Base-by-base conservation (phyloP, 2,888 invertebrate genomes). In the Tanypteryx hageni region DNA sequence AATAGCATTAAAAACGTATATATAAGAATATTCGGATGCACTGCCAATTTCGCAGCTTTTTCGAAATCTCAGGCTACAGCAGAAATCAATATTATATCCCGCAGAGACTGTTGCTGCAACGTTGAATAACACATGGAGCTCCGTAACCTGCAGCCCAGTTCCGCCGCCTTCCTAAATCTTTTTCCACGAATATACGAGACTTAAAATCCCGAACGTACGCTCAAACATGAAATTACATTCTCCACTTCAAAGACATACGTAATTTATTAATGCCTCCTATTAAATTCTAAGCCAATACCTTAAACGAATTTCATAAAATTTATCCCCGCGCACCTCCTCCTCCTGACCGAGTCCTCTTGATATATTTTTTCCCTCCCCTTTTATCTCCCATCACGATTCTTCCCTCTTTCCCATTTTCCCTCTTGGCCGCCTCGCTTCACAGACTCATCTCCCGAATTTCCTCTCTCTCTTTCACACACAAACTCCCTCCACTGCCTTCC, bases 221-320 rank as follows among this genome's bases (percentile, higher is more conserved):
- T 64, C 64, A 44, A 44, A 64, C 31, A 13, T 68, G 68, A 89
- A 89, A 89, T 89, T 64, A 44, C 44, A 64, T 89, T 64, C 44
- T 31, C 68, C 44, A 64, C 89, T 89, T 89, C 89, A 89, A 89
- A 89, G 89, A 61, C 44, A 44, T 64, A n/a, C 57, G 64, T 64
- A 64, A 89, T 89, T 89, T 89, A 64, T 64, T 89, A 89, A 64
- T 89, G 61, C 44, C 44, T 18, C 16, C 64, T 89, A 89, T 89
- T 89, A 64, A 61, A 89, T 89, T 68, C 64, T 44, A 64, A 61
- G 18, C 64, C 89, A 89, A 44, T 64, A 64, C 31, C 89, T 89
- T n/a, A 22, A 64, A 44, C 64, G 89, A 89, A 64, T 89, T 89
- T 89, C 89, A 64, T 68, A 64, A 64, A 76, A 76, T 27, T 76